These are phyloP conservation scores for Pachydiplax longipennis DNA, from an alignment of 2,888 invertebrate genomes.

Conservation along the genomic window DNA sequence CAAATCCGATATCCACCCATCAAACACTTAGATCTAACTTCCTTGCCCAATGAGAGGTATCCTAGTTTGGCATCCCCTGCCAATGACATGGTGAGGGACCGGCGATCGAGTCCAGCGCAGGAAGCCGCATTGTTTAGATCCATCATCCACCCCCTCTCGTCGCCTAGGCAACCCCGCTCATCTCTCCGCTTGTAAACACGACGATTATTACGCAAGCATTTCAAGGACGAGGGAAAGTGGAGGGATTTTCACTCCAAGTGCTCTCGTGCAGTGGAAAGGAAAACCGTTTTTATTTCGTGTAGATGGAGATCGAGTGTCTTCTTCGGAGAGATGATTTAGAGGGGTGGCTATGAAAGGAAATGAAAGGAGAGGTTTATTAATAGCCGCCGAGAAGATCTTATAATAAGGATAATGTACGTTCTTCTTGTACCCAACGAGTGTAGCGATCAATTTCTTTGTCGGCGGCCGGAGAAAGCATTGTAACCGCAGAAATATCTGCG, in stretches of 20 bases:
- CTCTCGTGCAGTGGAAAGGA: not conserved
- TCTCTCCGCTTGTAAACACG: slow-evolving; percentile 13
- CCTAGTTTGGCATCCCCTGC: no score
- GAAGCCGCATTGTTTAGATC: no score
- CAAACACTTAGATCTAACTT: no score
- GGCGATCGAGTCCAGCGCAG: no score
- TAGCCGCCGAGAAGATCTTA: not conserved
- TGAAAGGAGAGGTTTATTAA: not conserved
- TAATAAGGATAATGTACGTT: not conserved
- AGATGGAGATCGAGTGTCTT: not conserved
- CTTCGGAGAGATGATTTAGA: not conserved
- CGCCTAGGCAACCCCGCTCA: not conserved
- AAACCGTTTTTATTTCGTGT: not conserved
- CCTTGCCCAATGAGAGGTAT: no score
- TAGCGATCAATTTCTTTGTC: not conserved
- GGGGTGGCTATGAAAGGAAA: not conserved
- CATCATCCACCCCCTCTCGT: no score
- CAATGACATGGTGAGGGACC: no score
- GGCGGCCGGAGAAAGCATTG: not conserved
- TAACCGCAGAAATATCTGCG: no score
- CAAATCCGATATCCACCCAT: no score
- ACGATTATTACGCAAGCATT: slow-evolving; percentile 45
- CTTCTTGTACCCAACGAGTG: not conserved
- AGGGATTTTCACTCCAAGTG: slow-evolving; percentile 11
- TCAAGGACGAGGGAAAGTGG: slow-evolving; percentile 46